A percentile compares a stretch with the other conserved stretches of the same genome.
These are phyloP conservation scores for Lobophora halterata DNA, from an alignment of 2,888 invertebrate species.

Conservation along the genomic window DNA sequence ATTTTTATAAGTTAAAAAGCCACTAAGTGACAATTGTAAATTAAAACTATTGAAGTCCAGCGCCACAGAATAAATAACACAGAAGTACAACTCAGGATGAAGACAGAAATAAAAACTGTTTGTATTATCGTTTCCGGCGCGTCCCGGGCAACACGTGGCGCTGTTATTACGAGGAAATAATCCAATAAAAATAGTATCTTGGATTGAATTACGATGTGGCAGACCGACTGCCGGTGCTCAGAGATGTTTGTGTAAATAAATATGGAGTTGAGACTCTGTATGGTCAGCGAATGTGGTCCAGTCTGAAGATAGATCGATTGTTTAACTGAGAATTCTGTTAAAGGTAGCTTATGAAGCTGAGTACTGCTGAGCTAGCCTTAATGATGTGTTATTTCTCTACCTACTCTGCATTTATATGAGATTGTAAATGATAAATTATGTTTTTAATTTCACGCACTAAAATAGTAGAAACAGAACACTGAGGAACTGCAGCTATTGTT, in stretches of 20 bases:
- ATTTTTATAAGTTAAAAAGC: no score
- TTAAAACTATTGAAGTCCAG: neutral
- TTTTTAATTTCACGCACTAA: no score
- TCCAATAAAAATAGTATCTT: conserved; percentile 71
- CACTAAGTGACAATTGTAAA: no score
- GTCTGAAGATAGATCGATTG: conserved; percentile 9
- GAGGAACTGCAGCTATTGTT: no score
- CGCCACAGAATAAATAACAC: neutral
- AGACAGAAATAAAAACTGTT: conserved; percentile 80
- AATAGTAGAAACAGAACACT: no score
- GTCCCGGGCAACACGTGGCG: conserved; percentile 63
- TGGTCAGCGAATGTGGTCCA: conserved; percentile 24
- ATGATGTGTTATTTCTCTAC: no score
- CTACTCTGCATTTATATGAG: no score
- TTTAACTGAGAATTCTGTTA: conserved; percentile 6
- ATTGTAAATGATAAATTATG: no score
- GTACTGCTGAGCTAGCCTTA: no score
- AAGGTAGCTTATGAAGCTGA: no score
- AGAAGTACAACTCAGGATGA: conserved; percentile 50
- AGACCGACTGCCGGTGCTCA: conserved; percentile 33
- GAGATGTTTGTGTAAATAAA: conserved; percentile 40
- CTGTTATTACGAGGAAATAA: conserved; percentile 70
- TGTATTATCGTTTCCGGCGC: conserved; percentile 75
- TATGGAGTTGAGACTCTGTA: conserved; percentile 11
- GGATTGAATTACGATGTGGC: conserved; percentile 58